These are phyloP conservation scores for Microctonus brassicae DNA, from an alignment of 2,888 invertebrate species.

Conservation along the genomic window DNA sequence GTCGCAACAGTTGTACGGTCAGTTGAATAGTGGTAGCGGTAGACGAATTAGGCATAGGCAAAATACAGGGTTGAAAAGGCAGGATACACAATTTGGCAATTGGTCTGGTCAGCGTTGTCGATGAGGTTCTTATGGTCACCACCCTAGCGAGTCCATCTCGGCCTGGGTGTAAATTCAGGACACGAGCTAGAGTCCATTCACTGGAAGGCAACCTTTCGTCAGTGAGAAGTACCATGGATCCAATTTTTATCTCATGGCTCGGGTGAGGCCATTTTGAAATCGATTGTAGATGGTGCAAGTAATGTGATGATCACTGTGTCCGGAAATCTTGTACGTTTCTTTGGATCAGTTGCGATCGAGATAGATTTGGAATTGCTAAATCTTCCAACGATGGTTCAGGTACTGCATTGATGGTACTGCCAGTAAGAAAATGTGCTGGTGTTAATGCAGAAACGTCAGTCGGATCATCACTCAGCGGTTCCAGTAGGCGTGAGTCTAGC, in stretches of 20 bases:
- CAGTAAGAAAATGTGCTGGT: conserved; percentile 55
- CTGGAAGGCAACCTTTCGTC: background rate
- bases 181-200: background rate
- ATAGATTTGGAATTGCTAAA: conserved; percentile 4
- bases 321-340: background rate
- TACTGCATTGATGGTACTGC: conserved; percentile 37
- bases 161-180: too few relatives aligned
- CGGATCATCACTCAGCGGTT: conserved; percentile 45
- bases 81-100: too few relatives aligned
- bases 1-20: too few relatives aligned
- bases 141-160: too few relatives aligned
- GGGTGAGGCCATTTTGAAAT: background rate
- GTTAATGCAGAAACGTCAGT: conserved; percentile 47
- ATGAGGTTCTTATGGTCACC: too few relatives aligned
- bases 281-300: background rate
- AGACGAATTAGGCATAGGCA: too few relatives aligned
- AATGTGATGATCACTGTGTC: background rate
- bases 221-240: background rate
- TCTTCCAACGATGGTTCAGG: conserved; percentile 39
- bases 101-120: too few relatives aligned
- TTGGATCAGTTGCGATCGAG: background rate
- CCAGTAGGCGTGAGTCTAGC: conserved; percentile 52
- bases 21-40: too few relatives aligned
- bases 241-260: background rate
- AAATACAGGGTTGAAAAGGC: too few relatives aligned